phyloP scores from a whole-genome alignment of 2,797 vertebrate species.

The Micrastur ruficollis region DNA sequence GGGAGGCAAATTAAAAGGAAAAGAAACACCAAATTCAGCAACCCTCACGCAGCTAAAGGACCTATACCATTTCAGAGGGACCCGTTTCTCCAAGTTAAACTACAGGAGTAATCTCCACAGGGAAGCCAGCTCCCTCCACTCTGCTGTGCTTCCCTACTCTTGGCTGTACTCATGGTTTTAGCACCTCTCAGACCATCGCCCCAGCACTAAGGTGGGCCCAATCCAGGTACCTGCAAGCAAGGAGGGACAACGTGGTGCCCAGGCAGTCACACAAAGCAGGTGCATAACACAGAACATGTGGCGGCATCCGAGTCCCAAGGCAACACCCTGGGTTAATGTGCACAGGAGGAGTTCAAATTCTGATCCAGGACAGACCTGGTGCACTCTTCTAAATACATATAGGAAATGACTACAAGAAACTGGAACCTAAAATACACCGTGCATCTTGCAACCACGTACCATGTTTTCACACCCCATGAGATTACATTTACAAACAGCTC shows the following conservation, averaged over 20 bases:
- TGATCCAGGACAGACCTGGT: neutral
- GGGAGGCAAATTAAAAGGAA: conserved; percentile 6
- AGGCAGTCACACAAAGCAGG: rapidly evolving
- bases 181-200: neutral
- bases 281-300: rapidly evolving
- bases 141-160: neutral
- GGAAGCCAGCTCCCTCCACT: neutral
- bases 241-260: neutral
- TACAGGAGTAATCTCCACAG: neutral
- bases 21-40: neutral
- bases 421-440: neutral
- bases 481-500: neutral
- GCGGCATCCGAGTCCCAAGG: rapidly evolving
- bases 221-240: neutral
- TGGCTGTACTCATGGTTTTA: neutral
- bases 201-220: neutral
- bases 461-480: neutral
- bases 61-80: neutral
- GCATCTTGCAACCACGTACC: neutral
- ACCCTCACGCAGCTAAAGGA: neutral
- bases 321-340: rapidly evolving
- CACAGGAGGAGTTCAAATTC: neutral
- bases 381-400: rapidly evolving
- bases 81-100: rapidly evolving
- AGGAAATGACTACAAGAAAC: neutral